These are phyloP conservation scores for Drosophila pseudoobscura DNA, from an alignment of 1,140 invertebrate genomes.

Conservation along the genomic window DNA sequence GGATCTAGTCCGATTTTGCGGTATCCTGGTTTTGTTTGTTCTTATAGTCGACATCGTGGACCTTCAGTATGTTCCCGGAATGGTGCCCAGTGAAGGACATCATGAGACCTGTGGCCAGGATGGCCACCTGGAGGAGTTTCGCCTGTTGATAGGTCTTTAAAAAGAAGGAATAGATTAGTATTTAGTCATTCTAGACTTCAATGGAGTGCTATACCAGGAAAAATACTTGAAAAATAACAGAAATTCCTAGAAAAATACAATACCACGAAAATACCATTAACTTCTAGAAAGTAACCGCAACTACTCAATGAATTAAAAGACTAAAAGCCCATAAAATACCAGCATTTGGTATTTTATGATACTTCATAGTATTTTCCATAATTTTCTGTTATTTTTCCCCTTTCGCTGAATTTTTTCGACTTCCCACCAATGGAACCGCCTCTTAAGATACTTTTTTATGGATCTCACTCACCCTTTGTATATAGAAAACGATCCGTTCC, in stretches of 20 bases:
- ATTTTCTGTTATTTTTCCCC: no score
- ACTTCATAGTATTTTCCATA: background rate
- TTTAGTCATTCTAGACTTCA: no score
- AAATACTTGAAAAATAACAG: no score
- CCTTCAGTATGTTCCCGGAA: background rate
- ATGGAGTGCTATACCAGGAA: no score
- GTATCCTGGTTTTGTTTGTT: no score
- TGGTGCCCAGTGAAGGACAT: slow-evolving; percentile 17
- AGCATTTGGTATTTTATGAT: background rate
- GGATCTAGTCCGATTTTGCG: background rate
- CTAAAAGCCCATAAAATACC: background rate
- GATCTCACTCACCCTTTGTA: slow-evolving; percentile 45
- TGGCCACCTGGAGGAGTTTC: slow-evolving; percentile 63
- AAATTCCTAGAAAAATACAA: no score
- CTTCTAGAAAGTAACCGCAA: no score
- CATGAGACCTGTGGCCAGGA: slow-evolving; percentile 46
- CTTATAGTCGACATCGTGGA: slow-evolving; percentile 26
- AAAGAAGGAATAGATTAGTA: background rate
- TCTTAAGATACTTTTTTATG: no score
- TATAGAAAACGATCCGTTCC: slow-evolving; percentile 53
- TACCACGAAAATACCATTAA: no score
- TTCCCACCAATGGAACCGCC: no score
- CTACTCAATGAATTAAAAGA: background rate
- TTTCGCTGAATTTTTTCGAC: no score
- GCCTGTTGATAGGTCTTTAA: slow-evolving; percentile 66